phyloP scores from a whole-genome alignment of 2,888 invertebrate species.

The Iselma pallidipennis region DNA sequence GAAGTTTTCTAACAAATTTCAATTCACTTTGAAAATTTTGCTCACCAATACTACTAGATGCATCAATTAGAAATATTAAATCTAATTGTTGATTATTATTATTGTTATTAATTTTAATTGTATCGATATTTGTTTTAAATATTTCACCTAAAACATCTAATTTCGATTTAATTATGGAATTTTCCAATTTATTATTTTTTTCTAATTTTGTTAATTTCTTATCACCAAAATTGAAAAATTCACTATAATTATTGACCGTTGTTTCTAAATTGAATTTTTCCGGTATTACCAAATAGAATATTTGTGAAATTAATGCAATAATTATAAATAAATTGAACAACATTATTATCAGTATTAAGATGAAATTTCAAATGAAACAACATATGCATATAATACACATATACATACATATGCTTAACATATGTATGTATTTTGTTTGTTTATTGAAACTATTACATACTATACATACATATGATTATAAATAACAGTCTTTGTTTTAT shows the following conservation, averaged over 20 bases:
- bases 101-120: conserved; percentile 51
- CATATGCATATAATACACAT: background rate
- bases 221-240: conserved; percentile 52
- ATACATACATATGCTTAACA: background rate
- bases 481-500: background rate
- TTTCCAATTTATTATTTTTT: conserved; percentile 43
- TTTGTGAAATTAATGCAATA: conserved; percentile 5
- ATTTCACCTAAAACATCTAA: conserved; percentile 61
- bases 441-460: background rate
- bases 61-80: conserved; percentile 69
- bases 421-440: background rate
- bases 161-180: conserved; percentile 57
- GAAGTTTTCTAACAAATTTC: conserved; percentile 67
- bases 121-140: conserved; percentile 61
- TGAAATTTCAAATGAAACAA: background rate
- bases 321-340: background rate
- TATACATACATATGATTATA: no score
- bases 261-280: conserved; percentile 38
- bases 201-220: conserved; percentile 46
- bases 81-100: conserved; percentile 54
- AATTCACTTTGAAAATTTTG: conserved; percentile 69
- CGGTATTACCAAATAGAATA: conserved; percentile 1
- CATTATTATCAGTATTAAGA: no score
- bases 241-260: conserved; percentile 44
- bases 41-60: conserved; percentile 70